phyloP scores from a whole-genome alignment of 2,113 vertebrate species.

The Phocoena phocoena region DNA sequence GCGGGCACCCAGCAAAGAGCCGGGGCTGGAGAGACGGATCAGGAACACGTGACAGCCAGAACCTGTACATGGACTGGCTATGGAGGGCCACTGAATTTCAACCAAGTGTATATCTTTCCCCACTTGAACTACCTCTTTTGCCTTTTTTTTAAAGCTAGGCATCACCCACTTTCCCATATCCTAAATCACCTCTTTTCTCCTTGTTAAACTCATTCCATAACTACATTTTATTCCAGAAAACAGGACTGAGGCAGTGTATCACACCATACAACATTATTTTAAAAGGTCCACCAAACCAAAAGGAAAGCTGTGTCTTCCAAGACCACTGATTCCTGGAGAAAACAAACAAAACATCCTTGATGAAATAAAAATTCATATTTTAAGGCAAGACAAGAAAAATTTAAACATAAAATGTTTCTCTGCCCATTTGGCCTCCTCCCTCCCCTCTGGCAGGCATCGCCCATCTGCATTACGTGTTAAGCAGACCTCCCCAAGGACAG shows the following conservation, averaged over 20 bases:
- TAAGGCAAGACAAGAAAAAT: background rate
- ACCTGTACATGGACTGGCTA: background rate
- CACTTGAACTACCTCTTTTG: background rate
- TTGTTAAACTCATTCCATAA: background rate
- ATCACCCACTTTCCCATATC: background rate
- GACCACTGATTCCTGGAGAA: background rate
- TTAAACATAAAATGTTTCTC: background rate
- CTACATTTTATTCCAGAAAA: background rate
- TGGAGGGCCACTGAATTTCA: background rate
- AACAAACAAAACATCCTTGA: background rate
- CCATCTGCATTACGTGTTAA: background rate
- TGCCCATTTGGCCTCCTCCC: background rate
- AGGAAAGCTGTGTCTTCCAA: background rate
- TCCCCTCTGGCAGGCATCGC: rapidly evolving
- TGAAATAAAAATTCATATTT: background rate
- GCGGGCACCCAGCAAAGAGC: background rate
- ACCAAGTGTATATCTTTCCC: too few relatives aligned
- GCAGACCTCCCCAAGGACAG: background rate
- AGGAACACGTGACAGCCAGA: rapidly evolving
- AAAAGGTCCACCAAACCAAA: background rate
- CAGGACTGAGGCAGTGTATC: background rate
- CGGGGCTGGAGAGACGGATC: background rate
- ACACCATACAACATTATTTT: background rate
- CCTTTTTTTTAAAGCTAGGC: background rate
- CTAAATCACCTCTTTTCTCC: background rate